phyloP scores from a whole-genome alignment of 2,113 vertebrate species.

The Scophthalmus maximus region DNA sequence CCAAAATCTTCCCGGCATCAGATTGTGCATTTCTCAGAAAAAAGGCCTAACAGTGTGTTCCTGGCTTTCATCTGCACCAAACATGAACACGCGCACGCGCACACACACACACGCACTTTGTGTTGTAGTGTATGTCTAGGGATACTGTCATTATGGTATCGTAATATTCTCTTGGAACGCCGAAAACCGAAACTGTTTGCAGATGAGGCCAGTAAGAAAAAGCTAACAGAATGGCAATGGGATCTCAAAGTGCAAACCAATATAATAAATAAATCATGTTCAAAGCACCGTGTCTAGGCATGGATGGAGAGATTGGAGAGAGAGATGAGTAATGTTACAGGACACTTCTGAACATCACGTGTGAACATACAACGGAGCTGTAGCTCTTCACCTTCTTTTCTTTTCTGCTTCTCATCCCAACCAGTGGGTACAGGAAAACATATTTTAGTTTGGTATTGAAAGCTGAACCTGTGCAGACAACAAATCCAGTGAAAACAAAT shows the following conservation, averaged over 20 bases:
- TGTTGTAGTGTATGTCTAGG: slow-evolving; percentile 30
- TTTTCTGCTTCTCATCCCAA: neutral
- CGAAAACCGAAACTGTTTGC: slow-evolving; percentile 51
- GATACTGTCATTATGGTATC: slow-evolving; percentile 40
- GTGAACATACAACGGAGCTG: slow-evolving; percentile 7
- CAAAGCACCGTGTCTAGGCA: neutral
- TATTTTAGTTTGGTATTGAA: neutral
- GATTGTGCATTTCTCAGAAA: slow-evolving; percentile 36
- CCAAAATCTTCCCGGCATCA: slow-evolving; percentile 34
- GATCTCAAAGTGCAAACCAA: slow-evolving; percentile 19
- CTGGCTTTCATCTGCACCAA: slow-evolving; percentile 42
- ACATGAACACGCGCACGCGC: too few relatives aligned
- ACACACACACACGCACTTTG: too few relatives aligned
- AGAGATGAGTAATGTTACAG: slow-evolving; percentile 11
- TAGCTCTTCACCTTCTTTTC: neutral
- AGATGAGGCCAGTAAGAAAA: slow-evolving; percentile 63
- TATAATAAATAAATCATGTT: slow-evolving; percentile 21
- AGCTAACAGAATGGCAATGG: slow-evolving; percentile 18
- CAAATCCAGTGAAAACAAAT: too few relatives aligned
- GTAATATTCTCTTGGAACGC: slow-evolving; percentile 35
- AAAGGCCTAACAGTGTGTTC: slow-evolving; percentile 17
- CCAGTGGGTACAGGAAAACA: slow-evolving; percentile 1
- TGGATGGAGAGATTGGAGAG: slow-evolving; percentile 8
- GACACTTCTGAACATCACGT: neutral
- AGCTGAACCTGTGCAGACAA: too few relatives aligned